Evolutionary conservation across 2,888 invertebrate species (phyloP), one percentile per base, ranked within the genome.

Genomic region (Lottia gigantea): DNA sequence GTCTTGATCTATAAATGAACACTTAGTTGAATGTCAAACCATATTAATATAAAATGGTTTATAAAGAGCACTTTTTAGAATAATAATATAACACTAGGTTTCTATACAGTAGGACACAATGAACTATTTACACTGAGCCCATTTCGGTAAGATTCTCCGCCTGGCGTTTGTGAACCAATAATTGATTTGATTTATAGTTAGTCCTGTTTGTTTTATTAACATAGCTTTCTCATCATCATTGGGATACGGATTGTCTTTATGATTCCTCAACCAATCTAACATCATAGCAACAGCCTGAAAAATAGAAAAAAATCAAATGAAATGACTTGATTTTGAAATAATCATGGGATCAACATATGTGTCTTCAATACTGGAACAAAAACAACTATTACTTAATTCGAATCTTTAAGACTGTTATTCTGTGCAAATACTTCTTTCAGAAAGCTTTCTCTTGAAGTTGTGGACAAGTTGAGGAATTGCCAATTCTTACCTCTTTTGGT

Each of bases 161-260:
- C 88, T 77, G 14, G 88, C 88, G 71, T 88, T 88, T 31, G 88
- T 88, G 76, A 88, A 88, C 88, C 88, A 88, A 76, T 88, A 88
- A 80, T 88, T 88, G 69, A 88, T 88, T 76, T 88, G 88, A 74
- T 86, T 87, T 67, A 88, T 88, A 6, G 87, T 85, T 6, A 88
- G 80, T 68, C 86, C 86, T 19, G 88, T 88, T 76, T 87, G 85
- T 76, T 85, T 83, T 64, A 88, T 86, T 46, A 88, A 75, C 85
- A 86, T 85, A 46, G 87, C 87, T 73, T 88, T 88, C 80, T 88
- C 88, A 65, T 88, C 87, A 69, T 88, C 88, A 71, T 87, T 88
- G 15, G 88, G 88, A 74, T 88, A 88, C 0, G 88, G 88, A 73
- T 88, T 88, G 78, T 87, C 87, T 76, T 87, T 86, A 80, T 88